Evolutionary conservation across 2,113 vertebrate species (phyloP), one percentile per base, ranked within the genome.

Genomic region (Sakesphorus luctuosus): DNA sequence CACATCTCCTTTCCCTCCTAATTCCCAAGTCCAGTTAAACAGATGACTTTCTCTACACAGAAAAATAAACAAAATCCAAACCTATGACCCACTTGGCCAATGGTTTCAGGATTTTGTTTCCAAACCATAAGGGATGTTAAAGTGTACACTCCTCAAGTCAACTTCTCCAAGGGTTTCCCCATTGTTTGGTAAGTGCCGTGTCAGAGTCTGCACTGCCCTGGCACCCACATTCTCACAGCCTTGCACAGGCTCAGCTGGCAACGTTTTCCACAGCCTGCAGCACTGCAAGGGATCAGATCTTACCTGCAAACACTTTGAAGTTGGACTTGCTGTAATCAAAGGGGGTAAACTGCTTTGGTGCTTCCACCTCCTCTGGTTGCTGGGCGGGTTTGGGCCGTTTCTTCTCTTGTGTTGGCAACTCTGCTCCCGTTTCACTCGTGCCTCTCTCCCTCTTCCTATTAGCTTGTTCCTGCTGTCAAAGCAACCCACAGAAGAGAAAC

Each of bases 281-380:
- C 88, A 33, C 61, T 40, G 14, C 18, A 17, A 65, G 62, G 82
- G 52, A 53, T 52, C 44, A 38, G 8, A 72, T 49, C 98, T 94
- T 96, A 99, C 99, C 99, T 61, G 99, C 97, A 96, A 99, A 99
- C 69, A 99, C 98, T 96, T 98, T 98, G 91, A 99, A 98, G 95
- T 99, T 98, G 10, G 99, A 98, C 92, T 99, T 98, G 97, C 98
- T 99, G 97, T 99, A 99, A 97, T 99, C 99, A 7, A 98, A 99
- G 9, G 99, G 99, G 18, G 97, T 98, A 49, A 99, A 99, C 23
- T 97, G 94, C 33, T 96, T 92, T 0, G 97, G 47, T 3, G 89
- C 35, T 13, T 97, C 97, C 6, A 94, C 87, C 50, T 97, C 95
- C 50, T 95, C 94, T 3, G 97, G 55, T 46, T 97, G 98, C 94